Evolutionary conservation across 2,113 vertebrate species (phyloP).

Genomic region (Rhinichthys klamathensis): DNA sequence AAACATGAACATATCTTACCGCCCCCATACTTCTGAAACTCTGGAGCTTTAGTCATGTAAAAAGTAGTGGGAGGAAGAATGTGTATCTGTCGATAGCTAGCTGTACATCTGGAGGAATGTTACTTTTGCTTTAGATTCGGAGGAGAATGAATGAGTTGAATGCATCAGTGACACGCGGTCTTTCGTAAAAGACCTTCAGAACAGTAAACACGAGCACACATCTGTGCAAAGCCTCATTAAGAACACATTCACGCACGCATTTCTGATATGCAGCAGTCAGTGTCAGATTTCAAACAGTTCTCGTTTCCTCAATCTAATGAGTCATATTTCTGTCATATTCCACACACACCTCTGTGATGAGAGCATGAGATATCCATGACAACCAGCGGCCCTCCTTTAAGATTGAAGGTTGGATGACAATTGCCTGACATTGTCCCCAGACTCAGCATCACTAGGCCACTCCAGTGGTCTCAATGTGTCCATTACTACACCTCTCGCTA

Average conservation of each 20-base stretch:
- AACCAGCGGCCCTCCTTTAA: background rate
- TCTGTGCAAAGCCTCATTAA: background rate
- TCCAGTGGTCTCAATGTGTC: background rate
- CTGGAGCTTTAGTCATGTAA: background rate
- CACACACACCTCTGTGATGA: slow-evolving; percentile 5
- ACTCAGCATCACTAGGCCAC: background rate
- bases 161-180: background rate
- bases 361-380: slow-evolving; percentile 18
- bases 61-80: background rate
- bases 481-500: background rate
- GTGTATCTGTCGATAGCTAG: background rate
- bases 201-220: background rate
- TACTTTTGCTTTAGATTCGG: background rate
- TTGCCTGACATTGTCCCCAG: background rate
- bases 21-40: background rate
- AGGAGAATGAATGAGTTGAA: background rate
- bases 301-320: background rate
- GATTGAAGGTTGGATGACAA: slow-evolving; percentile 15
- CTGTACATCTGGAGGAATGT: background rate
- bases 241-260: background rate
- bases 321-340: background rate
- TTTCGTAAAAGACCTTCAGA: background rate
- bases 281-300: background rate
- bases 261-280: background rate
- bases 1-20: background rate